A percentile compares a stretch with the other conserved stretches of the same genome.
These are phyloP conservation scores for Bergia sp. DNA, from an alignment of 92 coral and sea anemone genomes.

Conservation along the genomic window DNA sequence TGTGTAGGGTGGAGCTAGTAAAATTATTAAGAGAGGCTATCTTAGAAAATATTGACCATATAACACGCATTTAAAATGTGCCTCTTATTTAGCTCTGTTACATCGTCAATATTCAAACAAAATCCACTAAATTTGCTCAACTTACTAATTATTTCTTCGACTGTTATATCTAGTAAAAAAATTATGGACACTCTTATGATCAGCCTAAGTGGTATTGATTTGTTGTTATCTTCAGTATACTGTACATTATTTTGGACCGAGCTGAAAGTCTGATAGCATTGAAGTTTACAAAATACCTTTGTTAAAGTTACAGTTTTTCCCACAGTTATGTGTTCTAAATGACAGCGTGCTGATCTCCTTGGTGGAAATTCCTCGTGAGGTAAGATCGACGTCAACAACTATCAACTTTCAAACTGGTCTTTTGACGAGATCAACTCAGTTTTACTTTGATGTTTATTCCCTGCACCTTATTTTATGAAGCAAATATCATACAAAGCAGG, in stretches of 20 bases:
- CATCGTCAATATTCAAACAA: too few relatives aligned
- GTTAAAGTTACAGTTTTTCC: not conserved
- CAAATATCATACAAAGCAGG: not conserved
- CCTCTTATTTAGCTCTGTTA: not conserved
- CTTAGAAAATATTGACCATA: not conserved
- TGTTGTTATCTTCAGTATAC: not conserved
- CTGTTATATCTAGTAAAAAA: too few relatives aligned
- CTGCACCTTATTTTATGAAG: not conserved
- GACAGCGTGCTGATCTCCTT: slow-evolving; percentile 84
- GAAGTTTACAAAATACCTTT: not conserved
- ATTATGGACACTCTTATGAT: too few relatives aligned
- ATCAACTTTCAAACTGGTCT: not conserved
- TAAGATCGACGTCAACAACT: slow-evolving; percentile 2
- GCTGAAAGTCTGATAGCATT: not conserved
- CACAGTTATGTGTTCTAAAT: slow-evolving; percentile 83
- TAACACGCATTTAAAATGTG: not conserved
- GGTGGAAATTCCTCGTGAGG: slow-evolving; percentile 90
- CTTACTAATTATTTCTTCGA: too few relatives aligned
- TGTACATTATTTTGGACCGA: not conserved
- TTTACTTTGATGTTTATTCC: not conserved
- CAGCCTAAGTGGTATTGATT: not conserved
- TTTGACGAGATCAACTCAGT: not conserved
- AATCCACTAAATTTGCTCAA: too few relatives aligned
- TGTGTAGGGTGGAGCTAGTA: not conserved
- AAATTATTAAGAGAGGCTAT: not conserved